Evolutionary conservation across 2,797 vertebrate species (phyloP).

Genomic region (Australoheros facetus): DNA sequence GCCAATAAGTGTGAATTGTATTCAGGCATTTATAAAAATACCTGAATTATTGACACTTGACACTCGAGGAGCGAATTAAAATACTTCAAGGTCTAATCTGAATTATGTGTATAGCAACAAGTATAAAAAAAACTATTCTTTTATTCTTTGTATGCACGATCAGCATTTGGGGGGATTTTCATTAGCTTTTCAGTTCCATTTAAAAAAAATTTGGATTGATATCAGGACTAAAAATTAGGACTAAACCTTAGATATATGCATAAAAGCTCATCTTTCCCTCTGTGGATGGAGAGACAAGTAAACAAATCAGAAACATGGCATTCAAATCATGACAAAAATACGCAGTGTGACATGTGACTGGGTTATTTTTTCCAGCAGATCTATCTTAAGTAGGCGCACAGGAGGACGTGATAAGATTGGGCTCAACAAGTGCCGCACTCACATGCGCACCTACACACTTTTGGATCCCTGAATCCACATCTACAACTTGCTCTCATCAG

Average conservation of each 20-base stretch:
- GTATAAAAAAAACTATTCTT: background rate
- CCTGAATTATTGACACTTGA: background rate
- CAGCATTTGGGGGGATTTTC: background rate
- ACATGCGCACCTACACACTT: conserved; percentile 5
- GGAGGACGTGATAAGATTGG: conserved; percentile 47
- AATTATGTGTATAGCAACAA: background rate
- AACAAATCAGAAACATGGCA: conserved; percentile 2
- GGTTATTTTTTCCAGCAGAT: conserved; percentile 46
- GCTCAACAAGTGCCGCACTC: background rate
- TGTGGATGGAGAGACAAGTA: background rate
- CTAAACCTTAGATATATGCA: background rate
- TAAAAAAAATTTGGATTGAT: background rate
- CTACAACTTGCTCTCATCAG: conserved; percentile 22
- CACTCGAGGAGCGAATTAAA: background rate
- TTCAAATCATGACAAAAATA: conserved; percentile 49
- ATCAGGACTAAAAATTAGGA: background rate
- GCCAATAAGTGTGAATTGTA: background rate
- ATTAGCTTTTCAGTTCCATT: background rate
- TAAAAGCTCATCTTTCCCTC: background rate
- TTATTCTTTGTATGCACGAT: too few species aligned
- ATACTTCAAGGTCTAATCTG: background rate
- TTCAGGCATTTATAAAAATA: background rate
- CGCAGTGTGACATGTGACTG: conserved; percentile 33
- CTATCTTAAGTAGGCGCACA: conserved; percentile 33
- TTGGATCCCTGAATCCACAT: conserved; percentile 14